Percentiles rank a stretch among this genome's conserved stretches.
Evolutionary conservation across 2,113 vertebrate species (phyloP).

Genomic region (Pheucticus melanocephalus): DNA sequence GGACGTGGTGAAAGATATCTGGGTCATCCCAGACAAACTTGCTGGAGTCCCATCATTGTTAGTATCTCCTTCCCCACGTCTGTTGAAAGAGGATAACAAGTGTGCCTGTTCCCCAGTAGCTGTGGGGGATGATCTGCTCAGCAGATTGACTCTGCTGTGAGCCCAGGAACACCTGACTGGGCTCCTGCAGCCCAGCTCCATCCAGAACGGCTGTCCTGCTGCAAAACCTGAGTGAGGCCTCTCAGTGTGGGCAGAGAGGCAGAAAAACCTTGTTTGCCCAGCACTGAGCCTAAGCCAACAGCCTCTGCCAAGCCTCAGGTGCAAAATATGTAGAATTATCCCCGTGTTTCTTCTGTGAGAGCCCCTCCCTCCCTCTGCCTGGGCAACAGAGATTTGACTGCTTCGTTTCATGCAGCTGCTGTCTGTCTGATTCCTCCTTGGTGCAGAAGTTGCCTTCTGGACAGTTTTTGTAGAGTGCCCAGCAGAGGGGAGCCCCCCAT

Average conservation of each 20-base stretch:
- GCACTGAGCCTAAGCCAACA: constrained; percentile 12
- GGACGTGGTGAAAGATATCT: neutral
- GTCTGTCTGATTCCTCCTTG: neutral
- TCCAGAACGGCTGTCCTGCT: neutral
- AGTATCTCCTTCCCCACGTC: neutral
- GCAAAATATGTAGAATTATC: neutral
- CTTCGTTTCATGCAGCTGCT: neutral
- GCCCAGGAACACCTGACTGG: neutral
- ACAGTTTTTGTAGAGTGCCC: neutral
- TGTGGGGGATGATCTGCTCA: neutral
- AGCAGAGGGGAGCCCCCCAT: neutral
- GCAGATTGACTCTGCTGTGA: neutral
- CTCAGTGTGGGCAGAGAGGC: neutral
- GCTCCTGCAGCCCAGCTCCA: neutral
- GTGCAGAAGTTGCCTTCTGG: neutral
- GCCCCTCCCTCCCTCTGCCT: neutral
- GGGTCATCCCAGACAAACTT: neutral
- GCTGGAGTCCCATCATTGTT: neutral
- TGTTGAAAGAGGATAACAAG: neutral
- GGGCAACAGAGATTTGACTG: neutral
- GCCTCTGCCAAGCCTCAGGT: constrained; percentile 35
- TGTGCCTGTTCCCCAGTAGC: fast-evolving
- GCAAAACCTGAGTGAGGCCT: neutral
- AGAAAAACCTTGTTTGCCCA: constrained; percentile 30
- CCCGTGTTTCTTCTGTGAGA: neutral